Base-by-base conservation (phyloP, 1,140 invertebrate genomes). In the Drosophila pseudoananassae region DNA sequence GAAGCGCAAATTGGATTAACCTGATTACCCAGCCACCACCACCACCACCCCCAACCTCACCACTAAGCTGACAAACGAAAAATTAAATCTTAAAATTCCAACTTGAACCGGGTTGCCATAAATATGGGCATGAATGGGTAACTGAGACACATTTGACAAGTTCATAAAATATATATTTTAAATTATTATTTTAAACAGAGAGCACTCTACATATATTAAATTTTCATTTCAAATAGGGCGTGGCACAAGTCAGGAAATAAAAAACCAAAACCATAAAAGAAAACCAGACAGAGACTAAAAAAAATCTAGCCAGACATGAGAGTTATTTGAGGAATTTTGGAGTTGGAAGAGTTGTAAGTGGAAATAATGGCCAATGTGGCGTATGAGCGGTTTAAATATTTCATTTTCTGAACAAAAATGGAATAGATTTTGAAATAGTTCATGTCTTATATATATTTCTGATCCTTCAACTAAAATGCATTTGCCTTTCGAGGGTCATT, bases 111-210 rank as follows among this genome's bases (percentile, higher is more conserved):
- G 3, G 8, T 4, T 12, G 7, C 33, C 15, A 38, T 17, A 23
- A n/a, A 23, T 31, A 15, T 8, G 15, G 17, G 20, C 10, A 10
- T 14, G 5, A 20, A 40, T 31, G 45, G 53, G 36, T 36, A 71
- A 58, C 45, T 31, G 51, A 74, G 51, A 63, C 60, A 66, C 72
- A 76, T 75, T 76, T 76, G 72, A 76, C 72, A 76, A 76, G 71
- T 76, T 76, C 72, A 76, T 76, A 76, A 76, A 76, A 75, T 76
- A 66, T 59, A 72, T 17, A 29, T 29, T 29, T 4, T 1, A 29
- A 29, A 29, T 7, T 8, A 29, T 6, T 8, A 29, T 29, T 29
- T 8, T 3, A 20, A 3, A 20, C 20, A 20, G 3, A 20, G 20
- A 3, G n/a, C n/a, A 20, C 1, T 20, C 20, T 0, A 20, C 6